These are phyloP conservation scores for Cheumatopsyche charites DNA, from an alignment of 1,140 invertebrate genomes.

Conservation along the genomic window DNA sequence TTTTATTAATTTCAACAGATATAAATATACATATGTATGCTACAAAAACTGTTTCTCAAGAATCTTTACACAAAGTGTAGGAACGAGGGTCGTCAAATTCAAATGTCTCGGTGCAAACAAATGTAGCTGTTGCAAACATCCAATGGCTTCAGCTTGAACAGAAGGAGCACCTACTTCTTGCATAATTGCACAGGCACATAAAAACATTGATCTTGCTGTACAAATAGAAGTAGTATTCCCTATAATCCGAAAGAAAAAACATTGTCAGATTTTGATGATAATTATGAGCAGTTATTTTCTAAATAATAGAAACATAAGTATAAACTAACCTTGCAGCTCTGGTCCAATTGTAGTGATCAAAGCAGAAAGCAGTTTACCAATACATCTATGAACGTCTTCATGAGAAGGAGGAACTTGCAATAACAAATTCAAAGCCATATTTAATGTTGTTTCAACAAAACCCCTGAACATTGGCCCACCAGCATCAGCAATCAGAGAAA, in stretches of 20 bases:
- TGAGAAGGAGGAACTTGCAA: constrained; percentile 87
- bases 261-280: constrained; percentile 1
- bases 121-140: constrained; percentile 96
- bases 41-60: neutral
- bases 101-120: constrained; percentile 95
- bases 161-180: constrained; percentile 88
- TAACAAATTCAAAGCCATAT: constrained; percentile 86
- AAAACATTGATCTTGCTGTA: constrained; percentile 77
- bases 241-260: constrained; percentile 48
- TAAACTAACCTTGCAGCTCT: constrained; percentile 83
- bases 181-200: constrained; percentile 91
- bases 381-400: constrained; percentile 93
- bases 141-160: constrained; percentile 94
- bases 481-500: constrained; percentile 95
- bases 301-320: constrained; percentile 31
- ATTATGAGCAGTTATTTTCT: constrained; percentile 6
- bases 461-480: constrained; percentile 98
- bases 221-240: constrained; percentile 72
- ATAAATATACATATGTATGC: constrained; percentile 17
- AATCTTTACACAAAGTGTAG: constrained; percentile 83
- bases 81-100: constrained; percentile 90
- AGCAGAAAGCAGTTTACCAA: constrained; percentile 91
- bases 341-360: constrained; percentile 97
- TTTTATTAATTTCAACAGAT: constrained; percentile 40
- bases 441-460: constrained; percentile 94